Base-by-base conservation (phyloP, 2,797 vertebrate genomes). In the Crax fasciolata region DNA sequence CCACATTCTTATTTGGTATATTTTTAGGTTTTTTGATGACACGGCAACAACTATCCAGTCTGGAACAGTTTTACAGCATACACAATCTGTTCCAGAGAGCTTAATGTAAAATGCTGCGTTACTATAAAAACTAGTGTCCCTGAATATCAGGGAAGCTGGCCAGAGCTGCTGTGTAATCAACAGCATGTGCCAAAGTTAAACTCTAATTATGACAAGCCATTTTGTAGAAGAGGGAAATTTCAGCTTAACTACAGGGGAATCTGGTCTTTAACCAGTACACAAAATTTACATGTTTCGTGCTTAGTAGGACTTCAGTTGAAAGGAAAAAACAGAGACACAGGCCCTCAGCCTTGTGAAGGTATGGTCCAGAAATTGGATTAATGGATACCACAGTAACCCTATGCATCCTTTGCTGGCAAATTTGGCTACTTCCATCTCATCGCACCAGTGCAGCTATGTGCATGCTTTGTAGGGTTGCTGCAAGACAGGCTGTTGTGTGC, bases 31-130 rank as follows among this genome's bases (percentile, higher is more conserved):
- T 75, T 79, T 23, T 38, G n/a, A 7, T 79, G 65, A n/a, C n/a
- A 10, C 18, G 48, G 18, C 20, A 49, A 11, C 43, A 79, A 0
- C 44, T 52, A 9, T 41, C 4, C 30, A 41, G 21, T 46, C 30
- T 83, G 81, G 66, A 91, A 84, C 3, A 57, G 35, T 80, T 95
- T 77, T 86, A 14, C 54, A 75, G 43, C 7, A 3, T 30, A 72
- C 38, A 15, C 9, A 0, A 1, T 90, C 30, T 48, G 11, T 90
- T 93, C 84, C 48, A 74, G 57, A 19, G 11, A 80, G 57, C 17
- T 76, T 76, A 70, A 59, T 59, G 13, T 79, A 77, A 76, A 95
- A 49, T 61, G 46, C 84, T 87, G 67, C 76, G 48, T 92, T 87
- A 49, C 58, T 6, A 2, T 89, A 55, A 84, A 90, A 85, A 35